Conservation (phyloP, 2,113 vertebrate genomes). For the Grallaria varia region DNA sequence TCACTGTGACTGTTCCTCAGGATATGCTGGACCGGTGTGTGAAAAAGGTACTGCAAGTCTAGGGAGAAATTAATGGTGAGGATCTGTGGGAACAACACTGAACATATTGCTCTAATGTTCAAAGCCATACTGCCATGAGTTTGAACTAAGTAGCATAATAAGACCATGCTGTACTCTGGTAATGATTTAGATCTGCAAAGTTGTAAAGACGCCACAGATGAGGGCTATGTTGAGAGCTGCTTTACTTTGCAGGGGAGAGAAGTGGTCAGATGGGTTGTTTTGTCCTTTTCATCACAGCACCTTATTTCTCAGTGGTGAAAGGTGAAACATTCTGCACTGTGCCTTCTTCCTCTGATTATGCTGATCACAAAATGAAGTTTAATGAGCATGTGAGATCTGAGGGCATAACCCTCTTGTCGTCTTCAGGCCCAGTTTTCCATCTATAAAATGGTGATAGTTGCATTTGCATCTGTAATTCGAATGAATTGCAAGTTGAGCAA, state of each 20-base stretch:
- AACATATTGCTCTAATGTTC: not conserved
- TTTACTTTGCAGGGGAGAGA: not conserved
- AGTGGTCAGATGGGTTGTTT: not conserved
- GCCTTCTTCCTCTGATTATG: not conserved
- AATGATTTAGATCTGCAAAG: not conserved
- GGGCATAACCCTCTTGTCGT: not conserved
- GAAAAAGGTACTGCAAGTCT: slow-evolving; percentile 73
- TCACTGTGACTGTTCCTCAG: slow-evolving; percentile 83
- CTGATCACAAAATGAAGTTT: not conserved
- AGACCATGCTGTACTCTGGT: not conserved
- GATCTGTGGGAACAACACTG: not conserved
- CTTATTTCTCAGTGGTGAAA: not conserved
- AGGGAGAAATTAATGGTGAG: not conserved
- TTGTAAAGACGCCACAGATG: not conserved
- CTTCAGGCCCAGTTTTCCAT: not conserved
- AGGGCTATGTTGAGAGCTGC: not conserved
- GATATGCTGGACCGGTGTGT: slow-evolving; percentile 81
- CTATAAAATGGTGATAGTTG: not conserved
- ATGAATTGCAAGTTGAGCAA: not conserved
- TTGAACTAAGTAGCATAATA: not conserved
- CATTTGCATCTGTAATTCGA: not conserved
- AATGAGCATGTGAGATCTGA: not conserved
- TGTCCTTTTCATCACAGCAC: not conserved
- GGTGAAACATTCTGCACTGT: not conserved
- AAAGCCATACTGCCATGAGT: not conserved